Conservation (phyloP, 2,888 invertebrate genomes). For the Strigamia maritima region DNA sequence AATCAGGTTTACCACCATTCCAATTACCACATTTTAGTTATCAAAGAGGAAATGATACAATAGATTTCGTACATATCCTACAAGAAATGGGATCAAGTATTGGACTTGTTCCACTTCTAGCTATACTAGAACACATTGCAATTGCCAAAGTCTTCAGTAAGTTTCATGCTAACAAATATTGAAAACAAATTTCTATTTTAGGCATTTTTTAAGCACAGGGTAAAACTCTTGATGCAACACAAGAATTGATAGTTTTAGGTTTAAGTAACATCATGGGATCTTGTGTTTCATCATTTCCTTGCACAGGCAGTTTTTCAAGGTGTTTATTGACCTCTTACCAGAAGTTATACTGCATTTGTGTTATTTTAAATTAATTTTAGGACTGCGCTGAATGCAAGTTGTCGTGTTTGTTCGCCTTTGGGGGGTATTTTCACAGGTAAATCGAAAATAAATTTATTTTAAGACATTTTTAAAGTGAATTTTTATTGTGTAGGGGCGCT, state of each 20-base stretch:
- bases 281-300: conserved; percentile 81
- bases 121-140: conserved; percentile 83
- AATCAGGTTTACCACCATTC: conserved; percentile 45
- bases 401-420: conserved; percentile 55
- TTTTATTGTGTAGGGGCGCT: conserved; percentile 61
- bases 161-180: conserved; percentile 54
- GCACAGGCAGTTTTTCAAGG: conserved; percentile 53
- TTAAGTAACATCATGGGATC: conserved; percentile 77
- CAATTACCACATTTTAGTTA: conserved; percentile 44
- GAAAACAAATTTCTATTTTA: conserved; percentile 46
- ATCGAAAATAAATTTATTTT: not conserved
- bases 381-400: conserved; percentile 56
- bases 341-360: too few relatives aligned
- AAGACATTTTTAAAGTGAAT: not conserved
- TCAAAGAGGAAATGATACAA: conserved; percentile 22
- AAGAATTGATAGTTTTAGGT: conserved; percentile 80
- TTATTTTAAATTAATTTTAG: conserved; percentile 44
- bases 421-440: conserved; percentile 49
- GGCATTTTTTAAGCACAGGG: conserved; percentile 60
- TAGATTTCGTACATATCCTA: conserved; percentile 7
- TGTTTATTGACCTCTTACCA: not conserved
- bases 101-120: conserved; percentile 79
- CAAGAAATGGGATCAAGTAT: conserved; percentile 75
- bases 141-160: conserved; percentile 92
- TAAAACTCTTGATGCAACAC: conserved; percentile 74